Evolutionary conservation across 2,888 invertebrate species (phyloP).

Genomic region (Sinelater perroti): DNA sequence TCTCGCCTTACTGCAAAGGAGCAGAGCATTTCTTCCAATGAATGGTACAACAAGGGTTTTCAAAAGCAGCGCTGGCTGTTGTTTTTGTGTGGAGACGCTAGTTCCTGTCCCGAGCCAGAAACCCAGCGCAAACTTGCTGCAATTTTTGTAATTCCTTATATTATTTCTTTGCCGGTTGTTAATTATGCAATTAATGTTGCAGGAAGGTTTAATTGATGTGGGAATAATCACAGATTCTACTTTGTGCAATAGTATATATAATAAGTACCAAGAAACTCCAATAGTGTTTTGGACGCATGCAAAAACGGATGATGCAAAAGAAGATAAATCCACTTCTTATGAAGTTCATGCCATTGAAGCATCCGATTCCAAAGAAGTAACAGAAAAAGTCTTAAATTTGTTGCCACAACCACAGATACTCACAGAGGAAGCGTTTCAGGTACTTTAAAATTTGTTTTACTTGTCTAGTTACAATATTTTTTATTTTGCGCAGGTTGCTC

Average conservation of each 20-base stretch:
- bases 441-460: too few species aligned
- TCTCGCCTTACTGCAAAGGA: constrained; percentile 63
- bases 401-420: constrained; percentile 70
- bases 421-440: constrained; percentile 67
- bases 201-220: constrained; percentile 64
- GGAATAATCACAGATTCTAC: constrained; percentile 60
- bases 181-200: constrained; percentile 21
- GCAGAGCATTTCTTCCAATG: constrained; percentile 56
- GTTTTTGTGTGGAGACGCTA: constrained; percentile 67
- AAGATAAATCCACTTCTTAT: constrained; percentile 34
- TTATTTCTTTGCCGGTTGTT: constrained; percentile 22
- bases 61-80: constrained; percentile 64
- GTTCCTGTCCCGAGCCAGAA: constrained; percentile 64
- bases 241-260: constrained; percentile 62
- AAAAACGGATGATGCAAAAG: constrained; percentile 43
- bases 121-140: constrained; percentile 74
- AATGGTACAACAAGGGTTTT: constrained; percentile 55
- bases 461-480: constrained; percentile 27
- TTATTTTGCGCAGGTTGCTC: constrained; percentile 47
- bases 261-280: constrained; percentile 49
- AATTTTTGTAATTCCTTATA: constrained; percentile 70
- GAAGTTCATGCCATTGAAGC: constrained; percentile 51
- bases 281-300: constrained; percentile 56
- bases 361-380: constrained; percentile 65
- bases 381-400: constrained; percentile 66